Evolutionary conservation across 2,113 vertebrate species (phyloP).

Genomic region (Formicarius rufipectus): DNA sequence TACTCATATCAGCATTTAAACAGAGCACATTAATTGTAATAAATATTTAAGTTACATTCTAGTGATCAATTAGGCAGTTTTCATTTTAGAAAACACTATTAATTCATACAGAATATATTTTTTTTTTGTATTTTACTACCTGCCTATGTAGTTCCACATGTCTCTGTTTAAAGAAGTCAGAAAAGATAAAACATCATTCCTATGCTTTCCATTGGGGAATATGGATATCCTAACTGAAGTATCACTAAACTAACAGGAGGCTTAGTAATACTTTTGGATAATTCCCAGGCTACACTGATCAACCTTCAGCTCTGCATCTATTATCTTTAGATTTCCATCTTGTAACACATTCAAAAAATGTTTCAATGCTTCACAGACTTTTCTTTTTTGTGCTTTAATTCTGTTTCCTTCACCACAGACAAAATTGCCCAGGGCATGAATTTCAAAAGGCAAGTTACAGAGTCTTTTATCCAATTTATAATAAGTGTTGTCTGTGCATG

Average conservation of each 20-base stretch:
- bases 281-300: conserved; percentile 14
- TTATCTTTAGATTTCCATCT: conserved; percentile 7
- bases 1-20: background rate
- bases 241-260: background rate
- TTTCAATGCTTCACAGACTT: background rate
- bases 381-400: background rate
- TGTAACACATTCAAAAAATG: background rate
- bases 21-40: background rate
- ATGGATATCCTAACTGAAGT: background rate
- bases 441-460: conserved; percentile 23
- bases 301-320: conserved; percentile 8
- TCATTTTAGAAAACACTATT: background rate
- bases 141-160: background rate
- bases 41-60: background rate
- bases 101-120: background rate
- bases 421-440: conserved; percentile 12
- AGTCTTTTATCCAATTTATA: conserved; percentile 23
- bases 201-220: background rate
- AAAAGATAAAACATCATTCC: background rate
- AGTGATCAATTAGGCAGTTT: background rate
- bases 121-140: background rate
- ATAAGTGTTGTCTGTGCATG: background rate
- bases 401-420: background rate
- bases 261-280: background rate
- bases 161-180: background rate